Evolutionary conservation across 2,888 invertebrate species (phyloP).

Genomic region (Dascillus cervinus): DNA sequence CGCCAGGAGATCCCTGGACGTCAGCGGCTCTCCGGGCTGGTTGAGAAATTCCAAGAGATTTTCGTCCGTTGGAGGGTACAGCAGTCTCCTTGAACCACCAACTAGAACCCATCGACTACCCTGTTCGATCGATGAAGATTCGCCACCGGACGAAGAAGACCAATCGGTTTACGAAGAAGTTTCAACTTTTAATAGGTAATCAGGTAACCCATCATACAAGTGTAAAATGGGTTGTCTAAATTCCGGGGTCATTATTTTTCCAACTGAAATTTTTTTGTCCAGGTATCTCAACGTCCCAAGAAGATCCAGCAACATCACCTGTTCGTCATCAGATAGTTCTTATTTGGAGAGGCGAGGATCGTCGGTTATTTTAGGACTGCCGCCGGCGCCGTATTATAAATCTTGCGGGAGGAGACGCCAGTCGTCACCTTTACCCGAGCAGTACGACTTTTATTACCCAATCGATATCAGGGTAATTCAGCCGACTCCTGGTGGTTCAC

Average conservation of each 20-base stretch:
- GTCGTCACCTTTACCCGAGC: constrained; percentile 36
- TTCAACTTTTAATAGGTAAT: constrained; percentile 31
- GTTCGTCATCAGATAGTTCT: constrained; percentile 78
- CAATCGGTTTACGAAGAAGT: constrained; percentile 35
- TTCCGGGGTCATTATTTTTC: background rate
- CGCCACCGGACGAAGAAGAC: constrained; percentile 32
- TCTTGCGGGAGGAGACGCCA: constrained; percentile 38
- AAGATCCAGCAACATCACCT: constrained; percentile 73
- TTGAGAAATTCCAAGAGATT: constrained; percentile 46
- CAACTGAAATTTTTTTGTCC: constrained; percentile 13
- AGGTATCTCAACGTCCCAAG: constrained; percentile 43
- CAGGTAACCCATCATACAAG: background rate
- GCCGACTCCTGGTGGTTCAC: constrained; percentile 77
- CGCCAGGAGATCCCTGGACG: constrained; percentile 36
- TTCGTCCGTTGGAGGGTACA: constrained; percentile 63
- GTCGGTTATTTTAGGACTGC: constrained; percentile 66
- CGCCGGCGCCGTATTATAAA: constrained; percentile 49
- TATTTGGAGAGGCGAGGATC: constrained; percentile 76
- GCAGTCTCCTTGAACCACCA: constrained; percentile 61
- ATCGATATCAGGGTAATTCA: constrained; percentile 57
- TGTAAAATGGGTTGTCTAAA: background rate
- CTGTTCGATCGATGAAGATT: constrained; percentile 50
- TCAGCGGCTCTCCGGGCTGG: constrained; percentile 37
- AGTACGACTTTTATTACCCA: constrained; percentile 39
- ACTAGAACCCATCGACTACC: constrained; percentile 54